Evolutionary conservation across 2,113 vertebrate species (phyloP), one percentile per base, ranked within the genome.

Genomic region (Rostratula benghalensis): DNA sequence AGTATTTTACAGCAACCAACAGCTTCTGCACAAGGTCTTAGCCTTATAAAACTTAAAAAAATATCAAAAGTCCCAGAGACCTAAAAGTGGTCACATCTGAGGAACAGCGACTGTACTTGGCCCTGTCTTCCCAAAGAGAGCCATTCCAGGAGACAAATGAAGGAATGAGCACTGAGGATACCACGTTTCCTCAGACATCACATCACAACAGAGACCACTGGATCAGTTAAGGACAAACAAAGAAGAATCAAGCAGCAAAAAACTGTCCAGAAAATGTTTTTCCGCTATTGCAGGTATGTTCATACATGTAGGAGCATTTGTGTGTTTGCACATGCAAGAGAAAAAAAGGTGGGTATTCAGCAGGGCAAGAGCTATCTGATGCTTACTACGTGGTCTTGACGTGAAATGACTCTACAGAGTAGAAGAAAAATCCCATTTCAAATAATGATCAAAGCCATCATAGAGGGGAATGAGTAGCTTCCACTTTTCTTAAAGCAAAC

Each of bases 401-500:
- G 79, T 57, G 11, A 73, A 94, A 90, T 53, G 13, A 82, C 85
- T 74, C 15, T 60, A 92, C 19, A 64, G 53, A 96, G 90, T 10
- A 63, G 43, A 64, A 75, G 65, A 83, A 75, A 95, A 94, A 94
- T 93, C 27, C 70, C 37, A 89, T 93, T 94, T 74, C 61, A 95
- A 97, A 95, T 89, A 91, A 76, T 53, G 83, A 96, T 59, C 63
- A 94, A 95, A 97, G 65, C 50, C 83, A 89, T 90, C 78, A 70
- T 22, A 86, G 64, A 86, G 64, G 60, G 84, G 65, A 90, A 94
- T 91, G 48, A 90, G 71, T 81, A 80, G 50, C 83, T 95, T 97
- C 95, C 87, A 92, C 84, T 94, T 96, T 94, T 95, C 90, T 97
- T 97, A 97, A 97, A 97, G 83, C 88, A 96, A 96, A 93, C 83